Conservation (phyloP, 2,113 vertebrate species). For the Pavo muticus region DNA sequence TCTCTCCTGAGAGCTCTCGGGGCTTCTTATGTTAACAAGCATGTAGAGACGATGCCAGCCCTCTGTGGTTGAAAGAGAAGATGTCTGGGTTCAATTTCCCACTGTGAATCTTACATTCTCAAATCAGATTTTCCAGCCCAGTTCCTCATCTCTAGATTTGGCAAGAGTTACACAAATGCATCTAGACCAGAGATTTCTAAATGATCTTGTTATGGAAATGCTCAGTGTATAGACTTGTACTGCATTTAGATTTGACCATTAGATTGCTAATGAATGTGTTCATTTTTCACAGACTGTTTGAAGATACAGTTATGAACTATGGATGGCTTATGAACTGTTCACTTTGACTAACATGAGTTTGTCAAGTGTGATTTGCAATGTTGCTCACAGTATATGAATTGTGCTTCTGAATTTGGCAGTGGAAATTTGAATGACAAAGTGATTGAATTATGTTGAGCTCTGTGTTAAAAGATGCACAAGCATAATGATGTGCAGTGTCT, state of each 20-base stretch:
- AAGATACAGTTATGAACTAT: background rate
- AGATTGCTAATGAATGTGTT: conserved; percentile 24
- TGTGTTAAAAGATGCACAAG: background rate
- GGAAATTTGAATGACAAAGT: background rate
- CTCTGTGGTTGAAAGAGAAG: background rate
- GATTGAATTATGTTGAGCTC: background rate
- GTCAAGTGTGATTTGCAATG: conserved; percentile 6
- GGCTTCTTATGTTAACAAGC: conserved; percentile 4
- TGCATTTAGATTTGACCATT: background rate
- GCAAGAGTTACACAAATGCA: background rate
- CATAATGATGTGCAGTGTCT: background rate
- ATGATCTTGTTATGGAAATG: conserved; percentile 5
- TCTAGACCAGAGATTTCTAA: background rate
- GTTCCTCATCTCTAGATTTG: background rate
- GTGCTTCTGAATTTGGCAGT: background rate
- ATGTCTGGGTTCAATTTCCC: conserved; percentile 9
- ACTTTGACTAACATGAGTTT: background rate
- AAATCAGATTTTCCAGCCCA: conserved; percentile 37
- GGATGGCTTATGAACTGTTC: conserved; percentile 17
- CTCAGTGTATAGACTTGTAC: background rate
- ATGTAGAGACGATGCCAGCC: background rate
- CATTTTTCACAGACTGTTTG: conserved; percentile 17
- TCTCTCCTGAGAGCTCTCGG: background rate
- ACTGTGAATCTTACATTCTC: background rate
- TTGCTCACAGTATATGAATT: background rate